These are phyloP conservation scores for Drosophila murphyi DNA, from an alignment of 1,140 invertebrate genomes.

Conservation along the genomic window DNA sequence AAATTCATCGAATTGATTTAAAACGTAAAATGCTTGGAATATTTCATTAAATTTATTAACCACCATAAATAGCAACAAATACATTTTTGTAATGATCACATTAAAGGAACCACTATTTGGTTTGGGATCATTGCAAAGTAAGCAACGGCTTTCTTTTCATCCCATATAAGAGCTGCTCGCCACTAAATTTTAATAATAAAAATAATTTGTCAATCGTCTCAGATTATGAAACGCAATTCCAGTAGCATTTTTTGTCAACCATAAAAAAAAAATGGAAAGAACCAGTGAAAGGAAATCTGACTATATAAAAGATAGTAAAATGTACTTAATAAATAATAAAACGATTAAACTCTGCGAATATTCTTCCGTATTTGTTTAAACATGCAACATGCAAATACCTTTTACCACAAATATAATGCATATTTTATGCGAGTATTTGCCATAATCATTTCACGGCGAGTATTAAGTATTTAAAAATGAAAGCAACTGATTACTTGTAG, in stretches of 20 bases:
- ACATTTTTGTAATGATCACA: no score
- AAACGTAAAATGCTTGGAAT: neutral
- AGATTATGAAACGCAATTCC: no score
- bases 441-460: conserved; percentile 16
- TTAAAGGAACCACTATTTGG: no score
- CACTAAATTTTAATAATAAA: no score
- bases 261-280: conserved; percentile 6
- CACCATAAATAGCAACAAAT: no score
- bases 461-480: conserved; percentile 5
- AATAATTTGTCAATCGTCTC: no score
- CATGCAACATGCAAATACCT: conserved; percentile 39
- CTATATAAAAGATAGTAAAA: conserved; percentile 12
- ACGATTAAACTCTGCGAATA: conserved; percentile 43
- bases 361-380: conserved; percentile 2
- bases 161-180: no score
- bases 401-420: conserved; percentile 30
- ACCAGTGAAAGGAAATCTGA: conserved; percentile 19
- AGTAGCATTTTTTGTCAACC: neutral
- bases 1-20: neutral
- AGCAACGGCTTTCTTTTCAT: no score
- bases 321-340: conserved; percentile 49
- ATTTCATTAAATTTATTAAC: neutral
- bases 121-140: no score
- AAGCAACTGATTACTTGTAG: conserved; percentile 27
- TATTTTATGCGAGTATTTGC: conserved; percentile 34